A percentile compares a stretch with the other conserved stretches of the same genome.
Conservation (phyloP, 1,140 invertebrate species). For the Diorhabda elongata region DNA sequence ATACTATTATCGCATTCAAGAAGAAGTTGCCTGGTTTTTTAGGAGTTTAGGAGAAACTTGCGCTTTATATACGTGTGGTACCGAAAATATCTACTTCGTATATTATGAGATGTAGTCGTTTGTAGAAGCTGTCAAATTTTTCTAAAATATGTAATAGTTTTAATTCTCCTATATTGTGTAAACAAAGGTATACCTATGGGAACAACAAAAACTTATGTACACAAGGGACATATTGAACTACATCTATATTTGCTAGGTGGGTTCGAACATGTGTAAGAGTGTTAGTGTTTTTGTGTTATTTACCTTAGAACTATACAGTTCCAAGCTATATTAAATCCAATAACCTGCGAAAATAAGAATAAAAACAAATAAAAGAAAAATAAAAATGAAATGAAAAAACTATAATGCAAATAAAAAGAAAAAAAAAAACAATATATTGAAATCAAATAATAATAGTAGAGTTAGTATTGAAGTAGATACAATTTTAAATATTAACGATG, state of each 20-base stretch:
- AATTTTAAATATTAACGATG: background rate
- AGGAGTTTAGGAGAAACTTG: no score
- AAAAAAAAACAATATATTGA: slow-evolving; percentile 11
- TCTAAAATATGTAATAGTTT: background rate
- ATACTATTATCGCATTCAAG: no score
- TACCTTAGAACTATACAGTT: slow-evolving; percentile 29
- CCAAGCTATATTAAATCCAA: slow-evolving; percentile 27
- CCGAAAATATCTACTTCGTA: no score
- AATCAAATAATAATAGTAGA: background rate
- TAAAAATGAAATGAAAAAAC: slow-evolving; percentile 14
- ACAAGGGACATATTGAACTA: slow-evolving; percentile 34
- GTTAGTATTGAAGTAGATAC: background rate
- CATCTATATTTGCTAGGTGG: slow-evolving; percentile 32
- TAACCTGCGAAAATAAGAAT: slow-evolving; percentile 33
- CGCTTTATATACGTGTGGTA: no score
- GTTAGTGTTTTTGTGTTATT: slow-evolving; percentile 28
- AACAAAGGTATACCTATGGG: background rate
- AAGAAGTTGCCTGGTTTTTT: no score
- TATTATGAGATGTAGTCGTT: no score
- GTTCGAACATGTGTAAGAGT: slow-evolving; percentile 22
- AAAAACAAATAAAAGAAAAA: slow-evolving; percentile 24
- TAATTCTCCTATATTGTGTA: slow-evolving; percentile 1
- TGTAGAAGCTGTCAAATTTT: no score
- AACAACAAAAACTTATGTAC: slow-evolving; percentile 28
- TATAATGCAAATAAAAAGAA: slow-evolving; percentile 18